Evolutionary conservation across 2,113 vertebrate species (phyloP), one percentile per base, ranked within the genome.

Genomic region (Falco punctatus): DNA sequence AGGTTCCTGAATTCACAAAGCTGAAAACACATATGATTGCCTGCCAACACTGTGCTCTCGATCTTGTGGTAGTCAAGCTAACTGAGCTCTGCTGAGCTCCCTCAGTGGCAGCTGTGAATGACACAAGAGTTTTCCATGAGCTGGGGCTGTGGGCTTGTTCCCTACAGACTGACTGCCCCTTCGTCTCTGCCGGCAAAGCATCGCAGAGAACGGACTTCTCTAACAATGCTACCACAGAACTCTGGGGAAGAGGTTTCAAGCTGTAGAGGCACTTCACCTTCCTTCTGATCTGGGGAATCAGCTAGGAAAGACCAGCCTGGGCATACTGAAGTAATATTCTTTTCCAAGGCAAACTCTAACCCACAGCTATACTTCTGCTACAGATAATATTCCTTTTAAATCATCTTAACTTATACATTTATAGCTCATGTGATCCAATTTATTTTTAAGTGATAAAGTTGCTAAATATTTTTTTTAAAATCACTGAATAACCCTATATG

Each of bases 91-190:
- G n/a, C 51, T 15, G 77, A 57, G 35, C 64, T 78, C 48, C 35
- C 46, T 46, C 75, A 10, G 33, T 11, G 73, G 59, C 57, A 55
- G 33, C 65, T 81, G 38, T 18, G 72, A 86, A 52, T 20, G 59
- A 54, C 26, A 27, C 55, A 40, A 13, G 71, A 44, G 42, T 66
- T 84, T 84, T 86, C 52, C 64, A 38, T 0, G 1, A 3, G 3
- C 6, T 27, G 78, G 54, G 44, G 24, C 61, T 87, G 28, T 14
- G n/a, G 26, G 13, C 8, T 71, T 51, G 27, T 5, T 78, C 52
- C n/a, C 54, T 58, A 4, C 2, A 88, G n/a, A 51, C 23, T 0
- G 0, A 51, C 24, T 62, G 28, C 7, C 40, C n/a, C 48, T 73
- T 71, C 17, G 0, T 20, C 30, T 38, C 69, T 82, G 69, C 4